Percentiles rank a stretch among this genome's conserved stretches.
Evolutionary conservation across 1,140 invertebrate species (phyloP).

Genomic region (Augochlora pura): DNA sequence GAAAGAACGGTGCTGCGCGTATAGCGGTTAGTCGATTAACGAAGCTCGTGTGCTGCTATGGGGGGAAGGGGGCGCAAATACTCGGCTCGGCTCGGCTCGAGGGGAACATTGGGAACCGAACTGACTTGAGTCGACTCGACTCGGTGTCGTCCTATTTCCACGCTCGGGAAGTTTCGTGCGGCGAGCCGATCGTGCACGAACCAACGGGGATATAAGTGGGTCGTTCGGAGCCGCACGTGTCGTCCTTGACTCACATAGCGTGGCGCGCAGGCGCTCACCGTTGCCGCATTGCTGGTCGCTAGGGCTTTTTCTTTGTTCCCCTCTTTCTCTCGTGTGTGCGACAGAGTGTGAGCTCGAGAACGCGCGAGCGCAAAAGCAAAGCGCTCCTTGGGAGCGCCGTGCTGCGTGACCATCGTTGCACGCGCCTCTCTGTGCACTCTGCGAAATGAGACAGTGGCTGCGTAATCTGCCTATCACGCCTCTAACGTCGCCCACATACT

Average conservation of each 20-base stretch:
- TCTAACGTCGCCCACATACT: conserved; percentile 15
- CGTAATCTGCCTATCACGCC: conserved; percentile 20
- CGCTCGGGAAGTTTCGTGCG: conserved; percentile 74
- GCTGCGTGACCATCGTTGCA: conserved; percentile 14
- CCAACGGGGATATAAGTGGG: conserved; percentile 75
- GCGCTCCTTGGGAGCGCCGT: background rate
- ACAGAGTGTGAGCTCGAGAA: no score
- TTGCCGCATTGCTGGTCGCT: conserved; percentile 75
- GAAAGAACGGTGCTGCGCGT: conserved; percentile 30
- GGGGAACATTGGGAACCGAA: no score
- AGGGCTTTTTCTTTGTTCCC: conserved; percentile 75
- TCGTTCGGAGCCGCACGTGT: conserved; percentile 80
- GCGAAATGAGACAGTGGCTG: conserved; percentile 22
- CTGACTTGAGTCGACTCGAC: conserved; percentile 6
- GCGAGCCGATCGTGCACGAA: conserved; percentile 70
- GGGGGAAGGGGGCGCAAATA: conserved; percentile 25
- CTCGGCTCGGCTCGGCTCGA: no score
- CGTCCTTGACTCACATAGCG: conserved; percentile 81
- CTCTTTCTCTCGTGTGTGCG: conserved; percentile 30
- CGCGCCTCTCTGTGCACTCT: conserved; percentile 30
- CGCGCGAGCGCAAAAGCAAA: background rate
- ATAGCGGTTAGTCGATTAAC: conserved; percentile 58
- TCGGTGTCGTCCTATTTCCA: conserved; percentile 75
- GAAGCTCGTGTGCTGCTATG: conserved; percentile 36
- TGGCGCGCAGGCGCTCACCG: conserved; percentile 74